Evolutionary conservation across 2,888 invertebrate species (phyloP), one percentile per base, ranked within the genome.

Genomic region (Drosophila macrothrix): DNA sequence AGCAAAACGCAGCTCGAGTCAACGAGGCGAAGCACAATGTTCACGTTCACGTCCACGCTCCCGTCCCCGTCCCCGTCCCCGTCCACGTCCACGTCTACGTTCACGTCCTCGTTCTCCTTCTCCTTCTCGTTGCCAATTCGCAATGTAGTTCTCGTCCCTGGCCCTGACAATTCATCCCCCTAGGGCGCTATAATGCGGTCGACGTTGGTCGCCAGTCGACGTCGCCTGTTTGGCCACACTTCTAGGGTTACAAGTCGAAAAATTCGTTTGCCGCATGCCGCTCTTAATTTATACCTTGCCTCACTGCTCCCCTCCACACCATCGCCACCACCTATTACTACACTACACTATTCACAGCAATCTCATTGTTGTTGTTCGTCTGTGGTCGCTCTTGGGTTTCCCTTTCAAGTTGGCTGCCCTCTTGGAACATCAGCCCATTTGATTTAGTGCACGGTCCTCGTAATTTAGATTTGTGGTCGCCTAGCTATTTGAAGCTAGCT

Each of bases 161-260:
- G 71, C 71, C 52, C 55, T 60, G 54, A 50, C 76, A 85, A 78
- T 78, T 78, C 87, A 87, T 88, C 80, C 88, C 87, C 88, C 85
- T 72, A 80, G 88, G 88, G 88, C 87, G 85, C 85, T 76, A 77
- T 85, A 88, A 85, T 88, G 88, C 85, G 88, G 88, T 86, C 83
- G 72, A 10, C 53, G 65, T 31, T 61, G 39, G 67, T 59, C 60
- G 69, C 35, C 60, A 16, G 55, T 50, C 55, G 29, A 46, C 59
- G 63, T 28, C 54, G 67, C 64, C 79, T 52, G 61, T 58, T 65
- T 49, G 69, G 77, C 73, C 77, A 77, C 73, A 73, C 77, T 77
- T 78, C 78, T 83, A 75, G 83, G 83, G 83, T 83, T 83, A 83
- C 83, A 69, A 71, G 82, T 75, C 70, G 83, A 81, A 79, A 79